phyloP scores from a whole-genome alignment of 2,888 invertebrate species.

The Therioaphis trifolii region DNA sequence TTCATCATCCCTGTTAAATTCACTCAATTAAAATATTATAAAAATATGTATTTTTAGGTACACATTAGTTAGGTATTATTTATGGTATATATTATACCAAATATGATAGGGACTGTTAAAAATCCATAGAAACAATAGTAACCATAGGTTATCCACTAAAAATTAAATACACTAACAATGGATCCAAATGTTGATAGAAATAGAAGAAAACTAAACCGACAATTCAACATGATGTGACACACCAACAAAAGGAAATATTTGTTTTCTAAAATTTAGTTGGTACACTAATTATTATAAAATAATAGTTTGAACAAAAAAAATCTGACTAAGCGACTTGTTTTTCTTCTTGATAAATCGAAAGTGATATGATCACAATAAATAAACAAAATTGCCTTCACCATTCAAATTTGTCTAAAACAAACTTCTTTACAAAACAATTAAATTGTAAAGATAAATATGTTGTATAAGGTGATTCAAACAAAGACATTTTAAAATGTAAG shows the following conservation, averaged over 20 bases:
- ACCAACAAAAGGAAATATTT: background rate
- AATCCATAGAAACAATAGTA: background rate
- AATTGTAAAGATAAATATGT: background rate
- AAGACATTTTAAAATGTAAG: background rate
- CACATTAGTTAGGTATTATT: background rate
- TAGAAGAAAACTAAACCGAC: background rate
- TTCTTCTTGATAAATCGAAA: no score
- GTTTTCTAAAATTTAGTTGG: no score
- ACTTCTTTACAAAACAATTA: no score
- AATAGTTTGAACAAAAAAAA: background rate
- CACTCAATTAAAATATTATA: conserved; percentile 50
- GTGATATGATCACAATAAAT: no score
- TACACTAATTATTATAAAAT: background rate
- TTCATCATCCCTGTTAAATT: conserved; percentile 51
- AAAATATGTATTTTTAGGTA: conserved; percentile 4
- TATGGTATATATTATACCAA: background rate
- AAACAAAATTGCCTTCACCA: no score
- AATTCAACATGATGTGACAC: background rate
- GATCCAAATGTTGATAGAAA: background rate
- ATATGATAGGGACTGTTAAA: background rate
- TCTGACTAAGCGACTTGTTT: background rate
- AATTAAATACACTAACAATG: background rate
- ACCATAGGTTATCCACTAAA: background rate
- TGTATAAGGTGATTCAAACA: background rate
- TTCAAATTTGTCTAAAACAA: no score